Percentiles rank a stretch among this genome's conserved stretches.
Evolutionary conservation across 2,797 vertebrate genomes (phyloP).

Genomic region (Synanceia verrucosa): DNA sequence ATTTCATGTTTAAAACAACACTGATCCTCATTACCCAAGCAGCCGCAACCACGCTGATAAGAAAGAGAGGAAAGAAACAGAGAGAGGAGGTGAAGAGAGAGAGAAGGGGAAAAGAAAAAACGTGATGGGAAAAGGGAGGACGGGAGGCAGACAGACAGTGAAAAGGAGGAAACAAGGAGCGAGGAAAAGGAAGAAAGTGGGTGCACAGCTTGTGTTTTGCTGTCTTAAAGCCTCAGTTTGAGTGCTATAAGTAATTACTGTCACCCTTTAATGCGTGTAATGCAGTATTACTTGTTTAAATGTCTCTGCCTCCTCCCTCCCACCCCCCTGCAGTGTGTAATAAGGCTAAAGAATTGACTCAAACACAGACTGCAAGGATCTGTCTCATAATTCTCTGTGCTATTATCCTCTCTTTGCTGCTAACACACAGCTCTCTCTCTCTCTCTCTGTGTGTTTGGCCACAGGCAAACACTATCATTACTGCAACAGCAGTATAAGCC

Average conservation of each 20-base stretch:
- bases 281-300: slow-evolving; percentile 73
- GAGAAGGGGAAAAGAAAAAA: neutral
- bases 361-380: slow-evolving; percentile 66
- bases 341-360: slow-evolving; percentile 77
- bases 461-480: slow-evolving; percentile 75
- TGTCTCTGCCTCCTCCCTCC: slow-evolving; percentile 15
- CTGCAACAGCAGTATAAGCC: slow-evolving; percentile 48
- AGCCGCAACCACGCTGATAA: slow-evolving; percentile 67
- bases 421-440: slow-evolving; percentile 56
- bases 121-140: neutral
- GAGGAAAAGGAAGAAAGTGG: slow-evolving; percentile 29
- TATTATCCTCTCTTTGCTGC: slow-evolving; percentile 71
- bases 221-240: slow-evolving; percentile 54
- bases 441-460: slow-evolving; percentile 69
- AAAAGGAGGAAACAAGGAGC: slow-evolving; percentile 26
- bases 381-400: slow-evolving; percentile 73
- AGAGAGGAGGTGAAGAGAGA: slow-evolving; percentile 28
- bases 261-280: slow-evolving; percentile 69
- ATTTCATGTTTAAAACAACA: slow-evolving; percentile 90
- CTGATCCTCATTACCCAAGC: slow-evolving; percentile 85
- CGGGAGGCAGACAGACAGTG: neutral
- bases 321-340: slow-evolving; percentile 63
- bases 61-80: slow-evolving; percentile 48
- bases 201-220: slow-evolving; percentile 56
- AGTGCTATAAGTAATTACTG: slow-evolving; percentile 71